Evolutionary conservation across 2,797 vertebrate species (phyloP), one percentile per base, ranked within the genome.

Genomic region (Semotilus atromaculatus): DNA sequence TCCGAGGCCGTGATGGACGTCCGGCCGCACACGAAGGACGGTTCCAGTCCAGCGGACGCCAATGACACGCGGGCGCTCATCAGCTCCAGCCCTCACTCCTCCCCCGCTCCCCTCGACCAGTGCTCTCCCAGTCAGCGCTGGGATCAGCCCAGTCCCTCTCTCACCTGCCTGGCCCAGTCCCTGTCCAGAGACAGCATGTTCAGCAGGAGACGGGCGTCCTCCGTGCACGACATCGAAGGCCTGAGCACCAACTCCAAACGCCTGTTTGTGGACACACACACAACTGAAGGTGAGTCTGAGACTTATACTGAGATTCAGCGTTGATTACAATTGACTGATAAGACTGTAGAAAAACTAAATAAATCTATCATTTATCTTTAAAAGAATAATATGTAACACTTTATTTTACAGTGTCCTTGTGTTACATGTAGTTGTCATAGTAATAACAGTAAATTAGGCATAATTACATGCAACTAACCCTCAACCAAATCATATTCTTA

Each of bases 181-280:
- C 95, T 96, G 87, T 97, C 98, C 31, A 96, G 95, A 91, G 97
- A 97, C 91, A 99, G 97, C 90, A 87, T 97, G 90, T 97, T 93
- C 90, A 99, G 97, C 88, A 96, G 99, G 93, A 96, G 98, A 85
- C 95, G 98, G 87, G 98, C 98, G 0, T 99, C 98, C 68, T 99
- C 98, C 0, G 97, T 98, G 82, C 98, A 99, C 58, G 97, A 99
- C 89, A 97, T 99, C 70, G 97, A 99, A 95, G 97, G 95, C 87
- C 97, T 98, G 91, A 95, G 91, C 84, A 89, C 95, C 88, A 97
- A 97, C 83, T 95, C 96, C 88, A 98, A 98, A 93, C 95, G 91
- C n/a, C 23, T 95, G 87, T 97, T 98, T 92, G 96, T 96, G 93
- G 97, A 97, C 88, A 95, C 97, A 18, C 96, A 98, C 0, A 93